Conservation (phyloP, 1,140 invertebrate species). For the Drosophila setifemur region DNA sequence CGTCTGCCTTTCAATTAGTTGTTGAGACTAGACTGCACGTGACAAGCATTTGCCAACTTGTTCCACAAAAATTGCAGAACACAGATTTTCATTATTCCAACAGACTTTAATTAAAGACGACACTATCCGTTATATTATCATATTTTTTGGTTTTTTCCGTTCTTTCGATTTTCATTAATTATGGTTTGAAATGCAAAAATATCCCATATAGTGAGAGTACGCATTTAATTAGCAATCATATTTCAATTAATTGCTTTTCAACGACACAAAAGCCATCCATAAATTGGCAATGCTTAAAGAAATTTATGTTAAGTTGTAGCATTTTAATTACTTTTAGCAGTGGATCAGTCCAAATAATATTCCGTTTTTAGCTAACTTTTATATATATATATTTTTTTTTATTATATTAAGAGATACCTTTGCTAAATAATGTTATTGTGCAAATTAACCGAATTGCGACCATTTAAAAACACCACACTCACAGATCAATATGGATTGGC, state of each 20-base stretch:
- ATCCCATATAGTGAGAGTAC: conserved; percentile 57
- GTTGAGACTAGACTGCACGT: conserved; percentile 69
- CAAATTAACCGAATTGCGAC: no score
- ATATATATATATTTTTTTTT: no score
- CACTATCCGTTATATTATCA: conserved; percentile 21
- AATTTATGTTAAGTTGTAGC: not conserved
- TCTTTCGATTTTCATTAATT: conserved; percentile 61
- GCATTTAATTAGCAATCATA: conserved; percentile 76
- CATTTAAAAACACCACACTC: not conserved
- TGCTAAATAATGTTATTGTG: no score
- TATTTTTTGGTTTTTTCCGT: conserved; percentile 11
- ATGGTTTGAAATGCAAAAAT: conserved; percentile 55
- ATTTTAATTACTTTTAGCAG: no score
- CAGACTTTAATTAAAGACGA: conserved; percentile 53
- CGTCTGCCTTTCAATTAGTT: conserved; percentile 74
- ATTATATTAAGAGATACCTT: no score
- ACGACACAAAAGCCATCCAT: conserved; percentile 38
- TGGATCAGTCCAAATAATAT: no score
- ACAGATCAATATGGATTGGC: not conserved
- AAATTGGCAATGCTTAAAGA: conserved; percentile 11
- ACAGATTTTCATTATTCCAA: conserved; percentile 12
- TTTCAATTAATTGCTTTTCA: conserved; percentile 68
- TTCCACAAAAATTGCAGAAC: conserved; percentile 31
- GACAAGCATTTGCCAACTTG: conserved; percentile 38
- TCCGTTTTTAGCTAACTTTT: no score